Evolutionary conservation across 1,140 invertebrate species (phyloP), one percentile per base, ranked within the genome.

Genomic region (Lethocerus indicus): DNA sequence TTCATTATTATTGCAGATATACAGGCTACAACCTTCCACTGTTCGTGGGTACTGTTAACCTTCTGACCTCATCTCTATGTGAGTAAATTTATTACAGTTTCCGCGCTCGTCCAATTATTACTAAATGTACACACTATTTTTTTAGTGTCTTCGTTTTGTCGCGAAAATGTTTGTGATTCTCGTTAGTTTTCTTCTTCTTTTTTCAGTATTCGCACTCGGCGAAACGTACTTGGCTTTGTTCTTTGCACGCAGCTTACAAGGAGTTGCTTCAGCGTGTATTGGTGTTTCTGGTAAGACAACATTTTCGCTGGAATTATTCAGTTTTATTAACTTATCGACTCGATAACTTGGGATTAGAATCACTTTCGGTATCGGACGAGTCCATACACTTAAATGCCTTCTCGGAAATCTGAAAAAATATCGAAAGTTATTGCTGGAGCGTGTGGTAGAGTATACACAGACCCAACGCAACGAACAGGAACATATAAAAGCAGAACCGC

Each of bases 261-360:
- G 89, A 1, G 65, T 89, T 37, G 85, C 84, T 12, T 91, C 87
- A 7, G 79, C 87, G 0, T 86, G 81, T 50, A 78, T 87, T 47
- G 74, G 75, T 14, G 78, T 87, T 2, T 76, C 80, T 50, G 82
- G 83, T 63, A 77, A 78, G 74, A 74, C 70, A 4, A n/a, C n/a
- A n/a, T n/a, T n/a, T n/a, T n/a, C n/a, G n/a, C n/a, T n/a, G n/a
- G n/a, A n/a, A n/a, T n/a, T n/a, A n/a, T n/a, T n/a, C n/a, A n/a
- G n/a, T n/a, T n/a, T n/a, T n/a, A n/a, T n/a, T n/a, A n/a, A n/a
- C n/a, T n/a, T n/a, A n/a, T n/a, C n/a, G n/a, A n/a, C n/a, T n/a
- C n/a, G n/a, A n/a, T n/a, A n/a, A n/a, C n/a, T n/a, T n/a, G n/a
- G n/a, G n/a, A n/a, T n/a, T n/a, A n/a, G n/a, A n/a, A n/a, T n/a